Conservation (phyloP, 2,797 vertebrate species). For the Botia kubotai region DNA sequence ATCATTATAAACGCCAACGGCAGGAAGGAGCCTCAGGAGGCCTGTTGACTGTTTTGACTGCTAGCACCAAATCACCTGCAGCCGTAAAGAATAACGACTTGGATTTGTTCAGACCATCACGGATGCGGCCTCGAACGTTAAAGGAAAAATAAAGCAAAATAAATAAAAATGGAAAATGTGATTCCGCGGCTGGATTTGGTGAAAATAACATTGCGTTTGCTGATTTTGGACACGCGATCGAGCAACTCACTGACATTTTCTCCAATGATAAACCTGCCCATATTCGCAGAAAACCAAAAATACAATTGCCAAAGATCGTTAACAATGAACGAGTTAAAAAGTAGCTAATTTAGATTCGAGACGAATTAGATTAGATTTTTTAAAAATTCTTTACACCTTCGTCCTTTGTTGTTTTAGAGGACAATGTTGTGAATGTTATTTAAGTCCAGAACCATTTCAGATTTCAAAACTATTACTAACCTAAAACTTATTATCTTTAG, state of each 20-base stretch:
- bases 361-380: no score
- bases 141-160: not conserved
- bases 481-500: not conserved
- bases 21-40: not conserved
- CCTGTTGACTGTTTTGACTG: conserved; percentile 49
- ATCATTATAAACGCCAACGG: conserved; percentile 51
- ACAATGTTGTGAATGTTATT: not conserved
- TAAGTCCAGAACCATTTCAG: not conserved
- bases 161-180: not conserved
- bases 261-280: not conserved
- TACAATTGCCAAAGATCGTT: not conserved
- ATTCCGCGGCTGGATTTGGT: no score
- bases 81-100: conserved; percentile 15
- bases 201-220: not conserved
- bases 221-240: conserved; percentile 2
- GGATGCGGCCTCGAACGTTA: not conserved
- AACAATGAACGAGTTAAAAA: no score
- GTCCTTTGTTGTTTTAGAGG: no score
- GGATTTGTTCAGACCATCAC: conserved; percentile 2
- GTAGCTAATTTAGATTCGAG: no score
- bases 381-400: no score
- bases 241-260: not conserved
- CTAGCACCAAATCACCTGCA: conserved; percentile 68
- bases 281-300: not conserved
- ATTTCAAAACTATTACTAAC: not conserved